Percentiles rank a stretch among this genome's conserved stretches.
phyloP scores from a whole-genome alignment of 2,113 vertebrate species.

The Microtus montanus region DNA sequence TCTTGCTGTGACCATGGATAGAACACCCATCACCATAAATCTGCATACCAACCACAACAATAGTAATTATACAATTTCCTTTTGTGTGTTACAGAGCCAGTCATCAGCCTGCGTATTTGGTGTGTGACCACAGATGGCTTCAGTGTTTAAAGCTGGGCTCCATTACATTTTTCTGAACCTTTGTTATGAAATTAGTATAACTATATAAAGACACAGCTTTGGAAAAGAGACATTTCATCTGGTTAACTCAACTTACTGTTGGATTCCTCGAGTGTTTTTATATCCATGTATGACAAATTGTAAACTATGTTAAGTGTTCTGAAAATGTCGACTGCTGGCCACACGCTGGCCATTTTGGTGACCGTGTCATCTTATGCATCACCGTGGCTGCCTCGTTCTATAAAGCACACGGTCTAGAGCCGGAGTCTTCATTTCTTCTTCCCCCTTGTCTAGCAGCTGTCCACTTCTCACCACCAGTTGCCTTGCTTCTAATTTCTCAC shows the following conservation, averaged over 20 bases:
- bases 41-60: neutral
- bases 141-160: neutral
- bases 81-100: neutral
- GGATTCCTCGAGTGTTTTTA: constrained; percentile 2
- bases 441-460: neutral
- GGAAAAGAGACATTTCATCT: constrained; percentile 24
- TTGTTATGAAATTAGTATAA: neutral
- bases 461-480: neutral
- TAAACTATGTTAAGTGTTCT: constrained; percentile 45
- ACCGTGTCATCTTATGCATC: neutral
- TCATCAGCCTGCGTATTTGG: neutral
- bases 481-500: neutral
- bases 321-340: constrained; percentile 30
- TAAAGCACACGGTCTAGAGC: neutral
- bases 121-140: neutral
- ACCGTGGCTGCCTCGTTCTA: neutral
- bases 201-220: neutral
- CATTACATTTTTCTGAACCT: neutral
- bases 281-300: constrained; percentile 55
- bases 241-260: constrained; percentile 19
- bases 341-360: neutral
- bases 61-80: neutral
- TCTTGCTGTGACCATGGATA: neutral
- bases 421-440: constrained; percentile 33
- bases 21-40: neutral